phyloP scores from a whole-genome alignment of 2,113 vertebrate species.

The Scomber japonicus region DNA sequence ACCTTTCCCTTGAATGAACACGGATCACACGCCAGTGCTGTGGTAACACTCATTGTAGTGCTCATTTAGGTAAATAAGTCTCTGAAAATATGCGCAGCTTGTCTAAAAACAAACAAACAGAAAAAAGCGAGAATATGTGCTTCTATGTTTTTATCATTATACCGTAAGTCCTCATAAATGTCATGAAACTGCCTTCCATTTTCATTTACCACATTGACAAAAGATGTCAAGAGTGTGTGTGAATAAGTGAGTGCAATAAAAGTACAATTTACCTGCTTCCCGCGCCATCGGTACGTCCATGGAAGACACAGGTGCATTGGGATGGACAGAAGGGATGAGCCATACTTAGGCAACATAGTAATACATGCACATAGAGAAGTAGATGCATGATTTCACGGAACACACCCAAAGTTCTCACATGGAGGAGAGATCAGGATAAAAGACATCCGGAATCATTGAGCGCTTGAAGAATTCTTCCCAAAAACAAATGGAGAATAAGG shows the following conservation, averaged over 20 bases:
- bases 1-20: not conserved
- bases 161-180: not conserved
- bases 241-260: not conserved
- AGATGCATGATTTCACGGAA: conserved; percentile 85
- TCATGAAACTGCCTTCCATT: not conserved
- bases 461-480: conserved; percentile 13
- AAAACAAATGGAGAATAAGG: conserved; percentile 37
- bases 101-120: no score
- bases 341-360: conserved; percentile 82
- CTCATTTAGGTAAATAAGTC: not conserved
- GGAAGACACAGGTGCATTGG: conserved; percentile 92
- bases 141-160: not conserved
- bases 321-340: conserved; percentile 90
- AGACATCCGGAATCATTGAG: conserved; percentile 59
- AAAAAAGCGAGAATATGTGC: not conserved
- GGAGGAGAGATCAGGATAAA: conserved; percentile 54
- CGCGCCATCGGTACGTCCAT: conserved; percentile 87
- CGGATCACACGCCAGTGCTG: not conserved
- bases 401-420: conserved; percentile 60
- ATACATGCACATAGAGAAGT: conserved; percentile 82
- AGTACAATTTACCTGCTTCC: conserved; percentile 87
- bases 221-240: not conserved
- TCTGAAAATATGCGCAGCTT: not conserved
- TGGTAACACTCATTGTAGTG: not conserved
- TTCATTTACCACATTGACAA: not conserved